Conservation (phyloP, 2,113 vertebrate species). For the Eclectus roratus region DNA sequence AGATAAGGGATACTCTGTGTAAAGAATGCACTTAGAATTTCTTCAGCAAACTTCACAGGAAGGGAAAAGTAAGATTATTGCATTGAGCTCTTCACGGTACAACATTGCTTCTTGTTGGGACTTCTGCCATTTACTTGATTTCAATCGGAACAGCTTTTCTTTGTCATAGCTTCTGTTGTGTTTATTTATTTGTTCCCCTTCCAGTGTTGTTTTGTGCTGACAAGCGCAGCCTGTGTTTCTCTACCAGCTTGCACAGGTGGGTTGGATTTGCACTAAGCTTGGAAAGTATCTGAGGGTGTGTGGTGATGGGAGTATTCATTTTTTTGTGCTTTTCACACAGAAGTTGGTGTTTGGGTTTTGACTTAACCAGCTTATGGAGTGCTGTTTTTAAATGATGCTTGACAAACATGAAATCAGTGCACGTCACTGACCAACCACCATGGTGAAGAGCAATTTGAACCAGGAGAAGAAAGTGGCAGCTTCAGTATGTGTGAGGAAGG, state of each 20-base stretch:
- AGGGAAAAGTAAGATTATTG: neutral
- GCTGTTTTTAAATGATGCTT: accelerated
- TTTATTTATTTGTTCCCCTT: neutral
- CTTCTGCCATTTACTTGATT: neutral
- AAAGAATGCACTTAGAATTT: neutral
- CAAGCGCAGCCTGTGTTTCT: neutral
- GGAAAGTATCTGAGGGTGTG: neutral
- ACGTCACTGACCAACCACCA: accelerated
- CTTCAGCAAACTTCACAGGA: neutral
- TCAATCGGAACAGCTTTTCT: neutral
- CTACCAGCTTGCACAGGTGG: neutral
- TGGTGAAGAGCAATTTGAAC: neutral
- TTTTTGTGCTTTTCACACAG: accelerated
- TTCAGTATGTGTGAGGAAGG: accelerated
- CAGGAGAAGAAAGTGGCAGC: neutral
- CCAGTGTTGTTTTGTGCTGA: neutral
- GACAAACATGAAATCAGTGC: accelerated
- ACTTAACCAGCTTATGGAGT: neutral
- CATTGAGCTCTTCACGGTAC: neutral
- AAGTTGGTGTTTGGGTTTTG: neutral
- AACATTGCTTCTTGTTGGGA: neutral
- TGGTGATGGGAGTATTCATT: accelerated
- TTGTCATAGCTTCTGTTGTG: neutral
- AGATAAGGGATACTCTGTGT: neutral
- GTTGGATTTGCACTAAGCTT: neutral